Conservation (phyloP, 1,140 invertebrate genomes). For the Archivesica marissinica region DNA sequence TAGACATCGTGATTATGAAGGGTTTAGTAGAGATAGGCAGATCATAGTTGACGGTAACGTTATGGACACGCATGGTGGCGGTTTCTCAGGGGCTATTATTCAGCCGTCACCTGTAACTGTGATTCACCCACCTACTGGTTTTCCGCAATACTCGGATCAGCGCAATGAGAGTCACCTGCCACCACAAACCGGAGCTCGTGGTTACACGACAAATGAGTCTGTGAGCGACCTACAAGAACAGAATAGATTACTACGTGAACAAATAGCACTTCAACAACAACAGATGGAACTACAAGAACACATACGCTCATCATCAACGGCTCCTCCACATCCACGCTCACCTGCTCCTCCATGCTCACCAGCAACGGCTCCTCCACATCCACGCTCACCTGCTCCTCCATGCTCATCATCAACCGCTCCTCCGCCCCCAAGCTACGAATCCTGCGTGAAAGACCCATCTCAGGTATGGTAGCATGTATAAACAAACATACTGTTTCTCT, state of each 20-base stretch:
- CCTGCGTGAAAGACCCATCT: neutral
- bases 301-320: neutral
- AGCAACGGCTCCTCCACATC: too few species aligned
- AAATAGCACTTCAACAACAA: conserved; percentile 2
- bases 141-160: conserved; percentile 3
- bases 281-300: conserved; percentile 5
- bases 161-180: too few species aligned
- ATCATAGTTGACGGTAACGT: neutral
- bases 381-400: neutral
- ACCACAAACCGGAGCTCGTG: neutral
- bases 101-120: neutral
- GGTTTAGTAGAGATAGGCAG: neutral
- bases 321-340: neutral
- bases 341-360: too few species aligned
- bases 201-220: neutral
- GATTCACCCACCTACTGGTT: neutral
- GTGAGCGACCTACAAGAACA: conserved; percentile 14
- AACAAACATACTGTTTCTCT: too few species aligned
- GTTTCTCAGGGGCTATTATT: neutral
- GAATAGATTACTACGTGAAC: neutral
- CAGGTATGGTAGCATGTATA: neutral
- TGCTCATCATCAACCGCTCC: neutral
- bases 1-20: neutral
- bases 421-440: conserved; percentile 4
- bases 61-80: neutral